Evolutionary conservation across 2,797 vertebrate genomes (phyloP).

Genomic region (Cephalopachus bancanus): DNA sequence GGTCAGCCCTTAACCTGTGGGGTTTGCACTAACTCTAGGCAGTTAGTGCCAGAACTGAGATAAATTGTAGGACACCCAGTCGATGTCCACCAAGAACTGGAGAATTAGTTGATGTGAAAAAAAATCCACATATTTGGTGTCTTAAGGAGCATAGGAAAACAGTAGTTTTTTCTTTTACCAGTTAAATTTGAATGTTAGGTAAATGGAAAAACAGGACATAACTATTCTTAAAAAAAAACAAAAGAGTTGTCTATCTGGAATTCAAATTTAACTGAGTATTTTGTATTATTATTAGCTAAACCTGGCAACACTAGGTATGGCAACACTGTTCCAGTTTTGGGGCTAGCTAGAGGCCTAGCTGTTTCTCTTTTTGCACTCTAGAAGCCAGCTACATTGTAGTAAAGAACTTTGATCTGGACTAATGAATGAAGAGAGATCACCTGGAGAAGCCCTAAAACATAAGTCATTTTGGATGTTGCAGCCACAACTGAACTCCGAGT

Average conservation of each 20-base stretch:
- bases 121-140: background rate
- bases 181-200: slow-evolving; percentile 33
- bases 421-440: background rate
- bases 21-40: background rate
- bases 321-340: background rate
- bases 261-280: background rate
- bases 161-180: background rate
- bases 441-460: background rate
- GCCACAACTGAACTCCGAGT: background rate
- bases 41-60: background rate
- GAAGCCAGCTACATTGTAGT: background rate
- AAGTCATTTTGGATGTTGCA: background rate
- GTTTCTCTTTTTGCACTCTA: background rate
- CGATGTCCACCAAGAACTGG: background rate
- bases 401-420: background rate
- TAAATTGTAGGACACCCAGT: background rate
- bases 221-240: slow-evolving; percentile 30
- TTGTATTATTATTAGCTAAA: slow-evolving; percentile 21
- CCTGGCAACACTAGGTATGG: background rate
- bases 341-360: background rate
- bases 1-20: background rate
- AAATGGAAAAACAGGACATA: background rate
- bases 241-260: background rate
- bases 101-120: background rate
- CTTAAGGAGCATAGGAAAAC: background rate